These are phyloP conservation scores for Andinoacara biseriatus DNA, from an alignment of 2,113 vertebrate species.

Conservation along the genomic window DNA sequence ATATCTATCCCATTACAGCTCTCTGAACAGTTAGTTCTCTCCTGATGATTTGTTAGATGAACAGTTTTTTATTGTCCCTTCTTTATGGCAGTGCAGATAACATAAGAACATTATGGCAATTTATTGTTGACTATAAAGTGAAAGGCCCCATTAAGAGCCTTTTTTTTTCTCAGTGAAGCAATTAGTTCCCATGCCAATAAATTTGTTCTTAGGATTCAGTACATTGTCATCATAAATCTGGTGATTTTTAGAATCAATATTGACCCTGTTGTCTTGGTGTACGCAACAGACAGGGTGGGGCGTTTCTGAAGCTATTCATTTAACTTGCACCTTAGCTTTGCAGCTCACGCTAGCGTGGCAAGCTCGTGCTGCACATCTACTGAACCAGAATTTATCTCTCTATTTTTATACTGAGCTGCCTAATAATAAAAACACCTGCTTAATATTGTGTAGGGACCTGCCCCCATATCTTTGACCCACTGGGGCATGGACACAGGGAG, in stretches of 20 bases:
- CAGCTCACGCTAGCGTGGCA: background rate
- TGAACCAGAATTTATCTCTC: background rate
- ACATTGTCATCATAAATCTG: slow-evolving; percentile 46
- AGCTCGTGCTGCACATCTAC: slow-evolving; percentile 1
- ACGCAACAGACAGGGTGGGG: background rate
- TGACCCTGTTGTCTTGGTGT: slow-evolving; percentile 27
- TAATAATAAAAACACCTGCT: background rate
- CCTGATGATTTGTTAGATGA: background rate
- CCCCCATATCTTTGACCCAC: background rate
- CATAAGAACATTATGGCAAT: slow-evolving; percentile 36
- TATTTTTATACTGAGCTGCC: background rate
- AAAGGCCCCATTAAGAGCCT: slow-evolving; percentile 51
- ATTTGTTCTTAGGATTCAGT: slow-evolving; percentile 49
- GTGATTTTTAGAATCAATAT: slow-evolving; percentile 40
- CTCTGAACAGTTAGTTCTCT: background rate
- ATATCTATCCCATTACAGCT: background rate
- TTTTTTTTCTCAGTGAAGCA: slow-evolving; percentile 49
- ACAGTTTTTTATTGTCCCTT: background rate
- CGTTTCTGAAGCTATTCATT: slow-evolving; percentile 18
- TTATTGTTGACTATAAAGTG: slow-evolving; percentile 44
- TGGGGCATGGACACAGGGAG: background rate
- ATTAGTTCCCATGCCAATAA: slow-evolving; percentile 52
- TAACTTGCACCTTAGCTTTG: slow-evolving; percentile 4
- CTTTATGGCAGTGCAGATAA: slow-evolving; percentile 25
- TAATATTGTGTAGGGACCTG: background rate